A percentile compares a stretch with the other conserved stretches of the same genome.
phyloP scores from a whole-genome alignment of 2,797 vertebrate genomes.

The Onychomys arenicola region DNA sequence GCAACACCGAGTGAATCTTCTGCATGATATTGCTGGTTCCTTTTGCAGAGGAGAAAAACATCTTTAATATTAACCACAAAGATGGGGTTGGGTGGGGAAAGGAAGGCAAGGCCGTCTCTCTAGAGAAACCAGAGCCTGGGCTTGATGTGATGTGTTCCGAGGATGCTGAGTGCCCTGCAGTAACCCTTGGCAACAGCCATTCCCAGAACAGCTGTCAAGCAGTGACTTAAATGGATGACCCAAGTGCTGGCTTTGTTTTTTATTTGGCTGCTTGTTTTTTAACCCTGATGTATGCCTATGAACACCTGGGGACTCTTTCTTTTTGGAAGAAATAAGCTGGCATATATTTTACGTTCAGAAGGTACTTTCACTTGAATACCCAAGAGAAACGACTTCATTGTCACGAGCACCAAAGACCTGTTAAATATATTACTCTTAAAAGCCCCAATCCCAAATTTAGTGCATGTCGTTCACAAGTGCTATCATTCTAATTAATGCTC shows the following conservation, averaged over 20 bases:
- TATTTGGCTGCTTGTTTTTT: constrained; percentile 78
- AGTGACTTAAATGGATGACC: constrained; percentile 85
- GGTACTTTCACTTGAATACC: constrained; percentile 62
- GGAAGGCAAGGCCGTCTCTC: constrained; percentile 74
- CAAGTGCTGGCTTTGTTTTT: constrained; percentile 80
- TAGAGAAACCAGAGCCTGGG: constrained; percentile 71
- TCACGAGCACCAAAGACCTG: constrained; percentile 2
- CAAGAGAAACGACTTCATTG: constrained; percentile 63
- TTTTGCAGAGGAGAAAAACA: background rate
- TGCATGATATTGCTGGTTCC: background rate
- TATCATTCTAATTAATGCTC: constrained; percentile 64
- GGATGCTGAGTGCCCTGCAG: constrained; percentile 71
- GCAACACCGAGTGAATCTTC: constrained; percentile 40
- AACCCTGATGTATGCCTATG: constrained; percentile 75
- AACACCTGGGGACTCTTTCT: constrained; percentile 57
- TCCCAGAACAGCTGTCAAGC: constrained; percentile 85
- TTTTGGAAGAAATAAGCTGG: constrained; percentile 66
- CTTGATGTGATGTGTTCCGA: constrained; percentile 77
- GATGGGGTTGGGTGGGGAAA: background rate
- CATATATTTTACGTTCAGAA: constrained; percentile 62
- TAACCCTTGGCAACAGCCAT: constrained; percentile 85
- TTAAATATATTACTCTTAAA: constrained; percentile 63
- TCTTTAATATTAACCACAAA: constrained; percentile 67
- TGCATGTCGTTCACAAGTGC: background rate
- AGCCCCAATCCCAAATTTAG: constrained; percentile 61